A percentile compares a stretch with the other conserved stretches of the same genome.
phyloP scores from a whole-genome alignment of 2,113 vertebrate species.

The Seriola quinqueradiata region DNA sequence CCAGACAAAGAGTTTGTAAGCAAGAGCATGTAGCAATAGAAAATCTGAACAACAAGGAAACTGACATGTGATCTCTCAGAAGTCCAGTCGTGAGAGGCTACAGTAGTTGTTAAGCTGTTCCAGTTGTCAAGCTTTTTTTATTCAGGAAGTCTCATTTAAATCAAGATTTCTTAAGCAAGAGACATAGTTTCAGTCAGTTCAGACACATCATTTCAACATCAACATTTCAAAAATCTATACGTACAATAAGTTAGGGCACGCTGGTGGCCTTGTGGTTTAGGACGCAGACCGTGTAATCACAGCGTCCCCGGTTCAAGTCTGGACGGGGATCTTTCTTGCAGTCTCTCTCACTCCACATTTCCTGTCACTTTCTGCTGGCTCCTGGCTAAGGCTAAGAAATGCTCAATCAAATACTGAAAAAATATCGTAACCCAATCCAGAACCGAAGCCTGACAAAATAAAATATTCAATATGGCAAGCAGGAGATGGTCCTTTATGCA shows the following conservation, averaged over 20 bases:
- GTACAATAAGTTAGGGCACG: not conserved
- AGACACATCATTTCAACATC: not conserved
- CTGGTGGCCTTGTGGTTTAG: not conserved
- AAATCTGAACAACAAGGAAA: slow-evolving; percentile 11
- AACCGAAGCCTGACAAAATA: not conserved
- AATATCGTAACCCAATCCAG: not conserved
- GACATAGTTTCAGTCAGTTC: not conserved
- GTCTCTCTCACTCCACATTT: not conserved
- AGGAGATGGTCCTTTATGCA: not conserved
- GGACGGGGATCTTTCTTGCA: not conserved
- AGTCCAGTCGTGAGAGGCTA: slow-evolving; percentile 15
- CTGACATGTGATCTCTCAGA: slow-evolving; percentile 2
- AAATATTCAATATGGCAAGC: not conserved
- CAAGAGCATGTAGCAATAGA: not conserved
- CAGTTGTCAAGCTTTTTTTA: slow-evolving; percentile 40
- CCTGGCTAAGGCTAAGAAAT: not conserved
- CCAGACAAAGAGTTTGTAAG: not conserved
- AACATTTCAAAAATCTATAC: not conserved
- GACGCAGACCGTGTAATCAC: not conserved
- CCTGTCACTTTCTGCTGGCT: not conserved
- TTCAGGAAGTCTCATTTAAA: slow-evolving; percentile 32
- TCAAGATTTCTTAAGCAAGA: slow-evolving; percentile 4
- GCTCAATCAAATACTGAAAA: not conserved
- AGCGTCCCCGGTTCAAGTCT: not conserved
- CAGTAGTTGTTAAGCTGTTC: slow-evolving; percentile 36